Evolutionary conservation across 2,888 invertebrate species (phyloP).

Genomic region (Strigamia crassipes): DNA sequence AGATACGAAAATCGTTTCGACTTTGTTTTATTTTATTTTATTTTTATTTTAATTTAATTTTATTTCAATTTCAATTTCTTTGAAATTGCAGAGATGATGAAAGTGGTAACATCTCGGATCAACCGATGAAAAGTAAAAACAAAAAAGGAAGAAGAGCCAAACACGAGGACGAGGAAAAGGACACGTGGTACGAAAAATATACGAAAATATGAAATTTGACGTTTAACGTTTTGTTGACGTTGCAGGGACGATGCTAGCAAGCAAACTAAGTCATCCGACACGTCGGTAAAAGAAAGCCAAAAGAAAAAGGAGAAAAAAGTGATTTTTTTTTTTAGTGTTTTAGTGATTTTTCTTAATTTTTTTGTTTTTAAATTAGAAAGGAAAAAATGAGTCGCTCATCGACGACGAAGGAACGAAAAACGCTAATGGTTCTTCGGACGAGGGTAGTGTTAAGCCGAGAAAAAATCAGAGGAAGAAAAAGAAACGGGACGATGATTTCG

Average conservation of each 20-base stretch:
- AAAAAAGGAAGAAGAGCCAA: neutral
- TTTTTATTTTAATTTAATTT: too few relatives aligned
- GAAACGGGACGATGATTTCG: neutral
- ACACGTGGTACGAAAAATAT: too few relatives aligned
- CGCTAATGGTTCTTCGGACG: neutral
- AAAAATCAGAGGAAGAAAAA: neutral
- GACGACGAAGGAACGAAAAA: neutral
- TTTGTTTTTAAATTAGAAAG: neutral
- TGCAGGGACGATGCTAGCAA: neutral
- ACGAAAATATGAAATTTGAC: too few relatives aligned
- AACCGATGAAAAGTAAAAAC: neutral
- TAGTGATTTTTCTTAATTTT: too few relatives aligned
- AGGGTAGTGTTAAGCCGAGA: neutral
- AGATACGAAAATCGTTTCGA: too few relatives aligned
- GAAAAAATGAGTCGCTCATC: neutral
- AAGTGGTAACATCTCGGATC: neutral
- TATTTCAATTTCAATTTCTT: too few relatives aligned
- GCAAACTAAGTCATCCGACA: neutral
- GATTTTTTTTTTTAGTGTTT: neutral
- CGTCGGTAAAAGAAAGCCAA: neutral
- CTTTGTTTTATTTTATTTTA: neutral
- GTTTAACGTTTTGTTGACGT: too few relatives aligned
- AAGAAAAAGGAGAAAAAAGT: neutral
- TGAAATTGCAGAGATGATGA: neutral
- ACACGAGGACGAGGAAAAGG: neutral